Evolutionary conservation across 2,888 invertebrate genomes (phyloP).

Genomic region (Tetheella fluctuosa): DNA sequence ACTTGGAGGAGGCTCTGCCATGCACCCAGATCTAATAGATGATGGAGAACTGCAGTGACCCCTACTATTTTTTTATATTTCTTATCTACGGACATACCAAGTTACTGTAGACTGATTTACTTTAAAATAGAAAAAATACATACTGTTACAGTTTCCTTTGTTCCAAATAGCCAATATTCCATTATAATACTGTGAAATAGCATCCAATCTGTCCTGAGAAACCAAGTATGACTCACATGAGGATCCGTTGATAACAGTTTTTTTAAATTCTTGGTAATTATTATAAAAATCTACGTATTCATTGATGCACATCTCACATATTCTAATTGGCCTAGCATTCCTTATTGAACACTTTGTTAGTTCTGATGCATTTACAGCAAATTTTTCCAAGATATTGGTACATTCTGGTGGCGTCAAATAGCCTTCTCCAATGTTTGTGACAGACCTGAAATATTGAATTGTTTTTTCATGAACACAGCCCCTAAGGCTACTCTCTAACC

Average conservation of each 20-base stretch:
- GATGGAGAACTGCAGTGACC: too few relatives aligned
- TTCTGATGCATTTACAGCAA: conserved; percentile 82
- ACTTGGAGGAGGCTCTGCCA: too few relatives aligned
- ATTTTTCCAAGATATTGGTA: conserved; percentile 59
- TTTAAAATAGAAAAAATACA: conserved; percentile 37
- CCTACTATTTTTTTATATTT: too few relatives aligned
- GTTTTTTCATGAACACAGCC: too few relatives aligned
- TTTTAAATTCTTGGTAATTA: conserved; percentile 79
- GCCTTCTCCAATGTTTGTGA: conserved; percentile 26
- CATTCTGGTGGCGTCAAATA: conserved; percentile 50
- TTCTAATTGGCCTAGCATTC: conserved; percentile 84
- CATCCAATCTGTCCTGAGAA: conserved; percentile 86
- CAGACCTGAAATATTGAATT: background rate
- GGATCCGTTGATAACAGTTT: conserved; percentile 73
- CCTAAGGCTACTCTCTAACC: too few relatives aligned
- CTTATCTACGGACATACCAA: too few relatives aligned
- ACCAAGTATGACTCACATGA: conserved; percentile 84
- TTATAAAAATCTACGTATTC: conserved; percentile 77
- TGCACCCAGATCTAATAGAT: too few relatives aligned
- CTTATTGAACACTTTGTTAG: conserved; percentile 85
- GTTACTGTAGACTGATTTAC: too few relatives aligned
- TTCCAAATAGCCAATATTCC: conserved; percentile 84
- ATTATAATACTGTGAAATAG: conserved; percentile 82
- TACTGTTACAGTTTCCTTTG: conserved; percentile 86
- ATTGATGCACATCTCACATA: conserved; percentile 85